phyloP scores from a whole-genome alignment of 2,797 vertebrate species.

The Rhynchotus rufescens region DNA sequence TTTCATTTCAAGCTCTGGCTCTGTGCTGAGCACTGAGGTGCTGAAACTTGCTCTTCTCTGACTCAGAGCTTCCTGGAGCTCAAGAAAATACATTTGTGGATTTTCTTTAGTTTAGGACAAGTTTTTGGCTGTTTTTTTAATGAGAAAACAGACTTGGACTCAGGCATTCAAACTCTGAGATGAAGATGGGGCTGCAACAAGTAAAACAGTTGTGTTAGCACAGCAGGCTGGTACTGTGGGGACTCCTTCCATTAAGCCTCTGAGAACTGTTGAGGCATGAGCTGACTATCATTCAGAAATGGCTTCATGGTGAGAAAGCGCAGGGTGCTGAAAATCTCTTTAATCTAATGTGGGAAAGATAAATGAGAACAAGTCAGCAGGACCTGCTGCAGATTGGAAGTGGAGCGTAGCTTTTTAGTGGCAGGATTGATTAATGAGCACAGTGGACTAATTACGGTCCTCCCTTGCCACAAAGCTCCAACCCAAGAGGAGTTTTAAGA shows the following conservation, averaged over 20 bases:
- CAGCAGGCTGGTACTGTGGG: not conserved
- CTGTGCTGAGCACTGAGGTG: not conserved
- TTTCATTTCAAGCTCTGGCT: not conserved
- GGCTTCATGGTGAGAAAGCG: not conserved
- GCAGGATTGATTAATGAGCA: constrained; percentile 19
- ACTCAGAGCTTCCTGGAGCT: not conserved
- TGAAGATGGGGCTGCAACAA: not conserved
- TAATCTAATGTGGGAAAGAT: not conserved
- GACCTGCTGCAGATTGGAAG: not conserved
- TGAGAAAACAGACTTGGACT: not conserved
- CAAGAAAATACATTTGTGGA: not conserved
- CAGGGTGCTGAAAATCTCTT: constrained; percentile 29
- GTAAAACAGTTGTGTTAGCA: not conserved
- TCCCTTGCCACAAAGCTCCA: not conserved
- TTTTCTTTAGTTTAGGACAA: not conserved
- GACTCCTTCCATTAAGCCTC: not conserved
- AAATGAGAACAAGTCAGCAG: not conserved
- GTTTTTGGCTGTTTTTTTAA: fast-evolving
- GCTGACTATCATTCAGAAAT: not conserved
- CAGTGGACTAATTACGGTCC: not conserved
- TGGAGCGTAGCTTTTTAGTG: not conserved
- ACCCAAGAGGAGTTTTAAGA: not conserved
- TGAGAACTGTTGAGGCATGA: not conserved
- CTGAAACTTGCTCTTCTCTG: not conserved
- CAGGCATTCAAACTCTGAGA: not conserved